Evolutionary conservation across 2,888 invertebrate genomes (phyloP), one percentile per base, ranked within the genome.

Genomic region (Conistra vaccinii): DNA sequence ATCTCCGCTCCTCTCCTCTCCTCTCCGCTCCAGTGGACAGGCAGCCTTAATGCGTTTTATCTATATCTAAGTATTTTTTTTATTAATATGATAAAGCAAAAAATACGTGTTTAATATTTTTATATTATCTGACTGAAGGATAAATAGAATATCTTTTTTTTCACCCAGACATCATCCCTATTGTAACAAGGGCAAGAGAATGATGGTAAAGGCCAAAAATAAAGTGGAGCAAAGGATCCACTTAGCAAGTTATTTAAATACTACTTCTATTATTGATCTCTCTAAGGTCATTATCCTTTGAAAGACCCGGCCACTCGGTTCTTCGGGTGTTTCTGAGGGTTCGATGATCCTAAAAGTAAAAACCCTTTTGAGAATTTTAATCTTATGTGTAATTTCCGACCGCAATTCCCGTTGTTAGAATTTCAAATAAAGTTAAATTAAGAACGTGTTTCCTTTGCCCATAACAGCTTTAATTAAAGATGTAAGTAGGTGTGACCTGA

Each of bases 401-500:
- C 55, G 14, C 51, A 32, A 55, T 75, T 65, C 29, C 23, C 55
- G 45, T 66, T 65, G 39, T 55, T 35, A 69, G 26, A 66, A 78
- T 77, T 69, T 48, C 32, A 32, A 73, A 53, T 53, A 61, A 62
- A 35, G n/a, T 58, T 62, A 65, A 48, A 29, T 62, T 58, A 60
- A 48, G 48, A 48, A 69, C 23, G 26, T 57, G 20, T 42, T 58
- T 62, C 14, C 10, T 70, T 69, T 70, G 26, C 5, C 42, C 23
- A 57, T 57, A 35, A 63, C 29, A 67, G 39, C 35, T 32, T 69
- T 32, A 53, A 73, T 51, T 78, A 67, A 78, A 67, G 14, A 58
- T 48, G 17, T 71, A 48, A 69, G 65, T 72, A 69, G 73, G 29
- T 58, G 39, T 66, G 80, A 73, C 81, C 81, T 72, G 76, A 82